phyloP scores from a whole-genome alignment of 2,797 vertebrate species.

The Cuculus canorus region DNA sequence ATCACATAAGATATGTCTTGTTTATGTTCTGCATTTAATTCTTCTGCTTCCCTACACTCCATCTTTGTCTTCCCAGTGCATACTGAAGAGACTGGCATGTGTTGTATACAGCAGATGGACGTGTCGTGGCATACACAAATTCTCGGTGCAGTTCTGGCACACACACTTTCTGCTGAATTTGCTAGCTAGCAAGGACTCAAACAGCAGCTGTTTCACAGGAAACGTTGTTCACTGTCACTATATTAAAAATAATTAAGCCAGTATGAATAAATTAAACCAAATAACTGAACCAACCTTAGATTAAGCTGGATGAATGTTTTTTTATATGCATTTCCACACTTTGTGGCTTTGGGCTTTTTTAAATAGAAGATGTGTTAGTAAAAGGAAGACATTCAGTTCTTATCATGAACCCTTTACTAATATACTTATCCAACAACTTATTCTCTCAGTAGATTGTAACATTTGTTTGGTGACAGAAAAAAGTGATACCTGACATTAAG shows the following conservation, averaged over 20 bases:
- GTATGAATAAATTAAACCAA: not conserved
- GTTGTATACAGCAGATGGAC: conserved; percentile 44
- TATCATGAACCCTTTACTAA: not conserved
- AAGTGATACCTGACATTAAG: not conserved
- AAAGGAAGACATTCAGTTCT: not conserved
- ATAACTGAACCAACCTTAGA: not conserved
- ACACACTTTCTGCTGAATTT: conserved; percentile 30
- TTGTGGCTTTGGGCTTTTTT: not conserved
- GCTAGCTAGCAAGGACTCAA: conserved; percentile 15
- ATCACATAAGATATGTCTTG: not conserved
- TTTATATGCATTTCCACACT: not conserved
- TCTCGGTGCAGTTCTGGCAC: conserved; percentile 23
- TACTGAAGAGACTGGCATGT: conserved; percentile 25
- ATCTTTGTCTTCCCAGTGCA: not conserved
- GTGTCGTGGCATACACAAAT: conserved; percentile 7
- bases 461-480: not conserved
- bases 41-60: not conserved
- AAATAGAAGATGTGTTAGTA: not conserved
- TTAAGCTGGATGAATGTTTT: not conserved
- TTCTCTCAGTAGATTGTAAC: not conserved
- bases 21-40: not conserved
- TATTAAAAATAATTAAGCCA: conserved; percentile 26
- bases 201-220: conserved; percentile 28
- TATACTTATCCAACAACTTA: not conserved
- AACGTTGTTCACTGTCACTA: not conserved